phyloP scores from a whole-genome alignment of 2,888 invertebrate genomes.

The Theretra japonica region DNA sequence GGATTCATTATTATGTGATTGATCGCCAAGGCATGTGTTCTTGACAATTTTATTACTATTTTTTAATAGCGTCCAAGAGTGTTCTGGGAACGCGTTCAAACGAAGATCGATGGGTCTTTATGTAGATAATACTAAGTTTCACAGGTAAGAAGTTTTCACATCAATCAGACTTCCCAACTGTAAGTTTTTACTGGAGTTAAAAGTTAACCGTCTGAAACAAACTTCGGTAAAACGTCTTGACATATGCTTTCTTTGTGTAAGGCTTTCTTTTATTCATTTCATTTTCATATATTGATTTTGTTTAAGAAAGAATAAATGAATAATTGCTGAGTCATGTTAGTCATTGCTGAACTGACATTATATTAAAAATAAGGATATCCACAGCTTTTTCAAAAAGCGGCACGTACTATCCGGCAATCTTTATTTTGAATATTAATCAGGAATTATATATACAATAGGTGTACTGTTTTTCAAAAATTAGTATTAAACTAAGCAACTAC shows the following conservation, averaged over 20 bases:
- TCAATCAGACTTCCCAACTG: constrained; percentile 40
- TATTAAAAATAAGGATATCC: too few species aligned
- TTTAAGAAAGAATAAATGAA: background rate
- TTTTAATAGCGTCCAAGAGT: constrained; percentile 37
- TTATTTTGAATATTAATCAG: too few species aligned
- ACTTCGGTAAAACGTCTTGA: constrained; percentile 16
- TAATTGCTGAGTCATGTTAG: too few species aligned
- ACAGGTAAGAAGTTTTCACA: constrained; percentile 43
- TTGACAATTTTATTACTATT: constrained; percentile 42
- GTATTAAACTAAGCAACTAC: too few species aligned
- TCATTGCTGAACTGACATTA: too few species aligned
- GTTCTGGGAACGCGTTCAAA: constrained; percentile 37
- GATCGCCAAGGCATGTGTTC: constrained; percentile 43
- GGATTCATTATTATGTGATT: constrained; percentile 38
- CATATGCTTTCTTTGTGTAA: constrained; percentile 30
- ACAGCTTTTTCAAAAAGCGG: too few species aligned
- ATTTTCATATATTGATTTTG: background rate
- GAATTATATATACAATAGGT: too few species aligned
- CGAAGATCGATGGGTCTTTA: constrained; percentile 40
- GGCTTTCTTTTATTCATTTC: constrained; percentile 20
- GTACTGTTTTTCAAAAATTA: too few species aligned
- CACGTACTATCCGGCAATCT: too few species aligned
- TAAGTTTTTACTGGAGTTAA: constrained; percentile 23
- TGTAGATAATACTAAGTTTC: constrained; percentile 35
- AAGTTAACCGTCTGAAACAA: constrained; percentile 16